Conservation (phyloP, 2,888 invertebrate genomes). For the Euplagia quadripunctaria region DNA sequence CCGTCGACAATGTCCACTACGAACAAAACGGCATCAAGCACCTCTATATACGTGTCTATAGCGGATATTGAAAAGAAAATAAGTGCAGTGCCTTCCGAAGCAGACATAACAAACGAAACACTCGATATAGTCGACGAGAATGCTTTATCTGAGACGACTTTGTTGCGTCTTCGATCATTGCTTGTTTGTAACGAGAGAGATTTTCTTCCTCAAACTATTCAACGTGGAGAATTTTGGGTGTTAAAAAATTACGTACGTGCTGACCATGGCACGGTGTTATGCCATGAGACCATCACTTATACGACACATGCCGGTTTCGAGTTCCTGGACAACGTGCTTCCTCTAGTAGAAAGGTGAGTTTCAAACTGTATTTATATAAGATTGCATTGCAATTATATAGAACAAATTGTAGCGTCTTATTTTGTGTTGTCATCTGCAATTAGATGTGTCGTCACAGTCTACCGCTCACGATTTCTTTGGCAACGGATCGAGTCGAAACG, state of each 20-base stretch:
- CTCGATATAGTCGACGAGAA: slow-evolving; percentile 77
- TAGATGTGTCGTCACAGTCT: slow-evolving; percentile 59
- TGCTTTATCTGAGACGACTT: slow-evolving; percentile 72
- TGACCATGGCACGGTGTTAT: slow-evolving; percentile 89
- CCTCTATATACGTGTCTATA: slow-evolving; percentile 62
- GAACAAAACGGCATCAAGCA: slow-evolving; percentile 81
- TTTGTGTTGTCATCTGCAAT: slow-evolving; percentile 53
- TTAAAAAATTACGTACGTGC: slow-evolving; percentile 95
- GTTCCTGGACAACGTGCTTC: slow-evolving; percentile 95
- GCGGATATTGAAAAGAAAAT: slow-evolving; percentile 74
- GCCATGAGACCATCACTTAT: slow-evolving; percentile 95
- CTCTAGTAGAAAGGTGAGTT: slow-evolving; percentile 91
- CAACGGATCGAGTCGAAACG: slow-evolving; percentile 50
- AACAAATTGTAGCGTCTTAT: slow-evolving; percentile 20
- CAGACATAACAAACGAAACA: slow-evolving; percentile 71
- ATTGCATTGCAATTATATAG: slow-evolving; percentile 31
- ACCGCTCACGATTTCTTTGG: slow-evolving; percentile 64
- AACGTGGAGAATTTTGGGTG: slow-evolving; percentile 95
- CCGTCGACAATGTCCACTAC: slow-evolving; percentile 77
- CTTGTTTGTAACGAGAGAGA: slow-evolving; percentile 90
- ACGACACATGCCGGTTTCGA: slow-evolving; percentile 97
- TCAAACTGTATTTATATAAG: slow-evolving; percentile 22
- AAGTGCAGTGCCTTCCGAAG: slow-evolving; percentile 70
- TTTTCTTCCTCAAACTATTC: slow-evolving; percentile 88
- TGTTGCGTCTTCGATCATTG: slow-evolving; percentile 76